phyloP scores from a whole-genome alignment of 2,797 vertebrate genomes.

The Nasua narica region DNA sequence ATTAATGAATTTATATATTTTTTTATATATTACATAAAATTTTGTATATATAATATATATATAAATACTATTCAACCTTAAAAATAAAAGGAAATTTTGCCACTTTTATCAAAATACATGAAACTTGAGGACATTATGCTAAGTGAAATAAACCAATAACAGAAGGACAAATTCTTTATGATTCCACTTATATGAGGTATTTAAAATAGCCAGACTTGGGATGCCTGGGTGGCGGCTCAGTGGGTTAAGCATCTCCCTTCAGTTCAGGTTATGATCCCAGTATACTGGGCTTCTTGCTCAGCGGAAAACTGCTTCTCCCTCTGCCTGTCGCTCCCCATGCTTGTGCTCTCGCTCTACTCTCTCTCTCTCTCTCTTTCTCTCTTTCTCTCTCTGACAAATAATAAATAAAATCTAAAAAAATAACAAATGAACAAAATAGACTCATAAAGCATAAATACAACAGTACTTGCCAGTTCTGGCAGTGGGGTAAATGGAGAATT shows the following conservation, averaged over 20 bases:
- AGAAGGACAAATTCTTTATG: not conserved
- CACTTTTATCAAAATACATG: not conserved
- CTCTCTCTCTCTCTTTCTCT: too few relatives aligned
- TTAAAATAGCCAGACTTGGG: not conserved
- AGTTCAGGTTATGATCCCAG: too few relatives aligned
- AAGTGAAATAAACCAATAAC: not conserved
- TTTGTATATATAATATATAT: not conserved
- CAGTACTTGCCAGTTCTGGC: not conserved
- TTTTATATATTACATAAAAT: too few relatives aligned
- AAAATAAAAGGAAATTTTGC: not conserved
- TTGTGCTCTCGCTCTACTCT: too few relatives aligned
- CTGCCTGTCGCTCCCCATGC: too few relatives aligned
- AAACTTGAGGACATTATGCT: not conserved
- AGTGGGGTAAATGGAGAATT: rapidly evolving
- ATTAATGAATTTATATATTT: too few relatives aligned
- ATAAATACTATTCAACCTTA: not conserved
- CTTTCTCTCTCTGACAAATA: too few relatives aligned
- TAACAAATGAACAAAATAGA: not conserved
- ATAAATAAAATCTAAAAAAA: too few relatives aligned
- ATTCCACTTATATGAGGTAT: not conserved
- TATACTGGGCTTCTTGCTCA: too few relatives aligned
- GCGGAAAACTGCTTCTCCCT: too few relatives aligned
- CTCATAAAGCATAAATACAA: not conserved
- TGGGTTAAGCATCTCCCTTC: too few relatives aligned
- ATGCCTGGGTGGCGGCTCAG: too few relatives aligned